Evolutionary conservation across 2,113 vertebrate species (phyloP), one percentile per base, ranked within the genome.

Genomic region (Coptodon bakossiorum): DNA sequence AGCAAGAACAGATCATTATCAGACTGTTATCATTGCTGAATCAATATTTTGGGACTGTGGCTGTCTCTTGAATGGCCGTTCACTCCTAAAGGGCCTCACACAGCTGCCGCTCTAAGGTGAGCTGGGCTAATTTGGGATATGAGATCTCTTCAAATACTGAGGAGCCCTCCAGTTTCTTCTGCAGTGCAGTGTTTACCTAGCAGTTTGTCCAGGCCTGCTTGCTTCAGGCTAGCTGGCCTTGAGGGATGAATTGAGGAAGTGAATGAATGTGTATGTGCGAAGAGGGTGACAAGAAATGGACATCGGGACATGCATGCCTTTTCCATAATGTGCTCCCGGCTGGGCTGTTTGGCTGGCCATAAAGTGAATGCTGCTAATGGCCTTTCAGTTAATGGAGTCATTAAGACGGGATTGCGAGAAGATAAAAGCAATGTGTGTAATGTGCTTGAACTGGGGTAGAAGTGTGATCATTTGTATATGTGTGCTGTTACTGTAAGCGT

Each of bases 361-460:
- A 95, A 95, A 95, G 93, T 83, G 90, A 92, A 92, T 93, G 86
- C 93, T 11, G 84, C 93, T 95, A 96, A 96, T 95, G 94, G 94
- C 93, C 89, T 92, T 73, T 85, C 81, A 24, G 91, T 95, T 95
- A 95, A 96, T 96, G 94, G 93, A 95, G 82, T 96, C 95, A 93
- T 95, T 96, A 95, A 92, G 91, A 94, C 81, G 89, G 93, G 91
- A 95, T 95, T 85, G 93, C 88, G 81, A 90, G 91, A 94, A 91
- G 93, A 95, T 96, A 95, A 95, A 95, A 94, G 92, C 89, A 88
- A 92, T 84, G 91, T 87, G 88, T 92, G 40, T 84, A 91, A 93
- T 91, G 88, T 93, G 92, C 85, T 84, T 50, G 76, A 92, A 73
- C 31, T 79, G 79, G 59, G 71, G n/a, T 81, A 36, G 80, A 88